Base-by-base conservation (phyloP, 2,113 vertebrate genomes). In the Corythornis cristatus region DNA sequence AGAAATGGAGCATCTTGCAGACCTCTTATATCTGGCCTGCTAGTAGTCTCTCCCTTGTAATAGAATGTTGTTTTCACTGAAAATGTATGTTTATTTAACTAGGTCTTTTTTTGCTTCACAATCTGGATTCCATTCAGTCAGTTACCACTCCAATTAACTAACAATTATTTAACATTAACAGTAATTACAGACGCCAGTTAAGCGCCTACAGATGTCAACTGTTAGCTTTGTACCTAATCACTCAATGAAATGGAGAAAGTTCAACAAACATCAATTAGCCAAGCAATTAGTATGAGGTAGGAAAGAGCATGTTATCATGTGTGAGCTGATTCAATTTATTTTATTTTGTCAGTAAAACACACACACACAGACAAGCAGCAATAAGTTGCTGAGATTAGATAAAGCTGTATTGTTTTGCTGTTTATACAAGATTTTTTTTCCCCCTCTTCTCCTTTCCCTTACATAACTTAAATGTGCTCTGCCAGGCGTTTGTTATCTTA, bases 131-230 rank as follows among this genome's bases (percentile, higher is more conserved):
- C 95, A 97, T 98, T 98, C 98, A 98, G 97, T 97, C 98, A 98
- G 97, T 98, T 99, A 98, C 98, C 97, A 98, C 98, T 98, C 98
- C 98, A 98, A 99, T 99, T 99, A 99, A 98, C 98, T 98, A 98
- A 98, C 98, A 99, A 98, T 99, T 99, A 99, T 99, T 99, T 98
- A 99, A 98, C 98, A 98, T 98, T 98, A 98, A 98, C 98, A 98
- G 98, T 99, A 99, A 99, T 99, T 99, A 98, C 98, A 96, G 96
- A 94, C 86, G 97, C 98, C 98, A 98, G 98, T 98, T 97, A 98
- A 98, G 98, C 97, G 97, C 98, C 98, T 98, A 98, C 98, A 99
- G 98, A 99, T 99, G 98, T 98, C 98, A 97, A 98, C 98, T 94
- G 98, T 98, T 98, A 98, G 98, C 98, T 98, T 98, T 98, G 97